A percentile compares a stretch with the other conserved stretches of the same genome.
phyloP scores from a whole-genome alignment of 2,888 invertebrate genomes.

The Strigamia transsilvanica region DNA sequence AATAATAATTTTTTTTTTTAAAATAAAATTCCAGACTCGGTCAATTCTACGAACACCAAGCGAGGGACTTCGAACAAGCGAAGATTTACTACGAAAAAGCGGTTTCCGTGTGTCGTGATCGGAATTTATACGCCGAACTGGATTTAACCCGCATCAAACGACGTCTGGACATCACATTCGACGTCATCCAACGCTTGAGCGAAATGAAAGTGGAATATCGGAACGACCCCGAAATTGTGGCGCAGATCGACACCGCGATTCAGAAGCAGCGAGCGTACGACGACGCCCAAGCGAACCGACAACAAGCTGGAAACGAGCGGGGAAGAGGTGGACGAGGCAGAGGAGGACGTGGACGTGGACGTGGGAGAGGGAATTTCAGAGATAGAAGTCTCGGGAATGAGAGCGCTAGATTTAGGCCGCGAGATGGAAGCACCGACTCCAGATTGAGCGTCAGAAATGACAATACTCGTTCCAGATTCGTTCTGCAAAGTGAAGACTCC shows the following conservation, averaged over 20 bases:
- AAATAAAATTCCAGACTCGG: neutral
- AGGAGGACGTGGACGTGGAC: neutral
- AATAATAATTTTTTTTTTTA: neutral
- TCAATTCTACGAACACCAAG: neutral
- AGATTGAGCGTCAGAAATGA: neutral
- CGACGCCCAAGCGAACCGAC: neutral
- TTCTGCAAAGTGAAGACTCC: too few species aligned
- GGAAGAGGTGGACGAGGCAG: neutral
- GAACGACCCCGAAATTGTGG: neutral
- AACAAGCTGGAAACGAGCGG: neutral
- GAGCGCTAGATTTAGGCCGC: neutral
- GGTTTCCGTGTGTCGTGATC: neutral
- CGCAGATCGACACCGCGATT: neutral
- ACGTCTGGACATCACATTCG: neutral
- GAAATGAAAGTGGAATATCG: neutral
- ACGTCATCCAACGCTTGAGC: neutral
- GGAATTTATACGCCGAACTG: neutral
- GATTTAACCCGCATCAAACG: neutral
- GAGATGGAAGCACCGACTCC: neutral
- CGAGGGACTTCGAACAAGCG: neutral
- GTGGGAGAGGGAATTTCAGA: neutral
- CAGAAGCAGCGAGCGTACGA: neutral
- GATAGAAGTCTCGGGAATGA: neutral
- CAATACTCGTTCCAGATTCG: neutral
- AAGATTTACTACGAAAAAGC: slow-evolving; percentile 12